Evolutionary conservation across 53 echinoderm and acorn worm species (phyloP), one percentile per base, ranked within the genome.

Genomic region (Echinometra lucunter): DNA sequence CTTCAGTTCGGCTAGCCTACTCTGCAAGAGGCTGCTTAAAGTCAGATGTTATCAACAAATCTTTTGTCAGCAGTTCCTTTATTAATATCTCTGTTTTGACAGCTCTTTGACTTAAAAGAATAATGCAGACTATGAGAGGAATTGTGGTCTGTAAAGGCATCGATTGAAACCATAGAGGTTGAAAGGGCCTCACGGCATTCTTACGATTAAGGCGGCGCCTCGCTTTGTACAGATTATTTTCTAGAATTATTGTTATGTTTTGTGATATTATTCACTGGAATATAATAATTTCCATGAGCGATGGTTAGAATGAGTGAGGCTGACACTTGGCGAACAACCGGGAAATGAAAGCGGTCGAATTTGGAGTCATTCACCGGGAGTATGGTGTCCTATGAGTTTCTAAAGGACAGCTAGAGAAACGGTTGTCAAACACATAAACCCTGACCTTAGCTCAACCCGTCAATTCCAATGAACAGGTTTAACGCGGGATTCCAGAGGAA

Each of bases 51-150:
- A 89, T 89, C 89, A 60, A 58, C 60, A 11, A 58, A 19, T 40
- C 89, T 89, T 60, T 89, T 58, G 89, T 89, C 63, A 89, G 89
- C 89, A 60, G 42, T 60, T 89, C 89, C 57, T 58, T 58, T 89
- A 89, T 89, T 89, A 60, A 89, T 89, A 58, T 89, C 60, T 40
- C 60, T 89, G 35, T 58, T 89, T 89, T 60, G 58, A 89, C 89
- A 85, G 85, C 49, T 45, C 49, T 85, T 49, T 85, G 30, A 85
- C n/a, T 83, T 83, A 83, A 11, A 49, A 49, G 85, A 49, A 85
- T 30, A 85, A 85, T n/a, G 49, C 49, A 85, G 85, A 85, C 85
- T 47, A 85, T 28, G 49, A 28, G 28, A 85, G 18, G 28, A 49
- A n/a, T 85, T 47, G 49, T 47, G 47, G 11, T 30, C n/a, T n/a